A percentile compares a stretch with the other conserved stretches of the same genome.
Conservation (phyloP, 2,888 invertebrate genomes). For the Perizoma affinitatum region DNA sequence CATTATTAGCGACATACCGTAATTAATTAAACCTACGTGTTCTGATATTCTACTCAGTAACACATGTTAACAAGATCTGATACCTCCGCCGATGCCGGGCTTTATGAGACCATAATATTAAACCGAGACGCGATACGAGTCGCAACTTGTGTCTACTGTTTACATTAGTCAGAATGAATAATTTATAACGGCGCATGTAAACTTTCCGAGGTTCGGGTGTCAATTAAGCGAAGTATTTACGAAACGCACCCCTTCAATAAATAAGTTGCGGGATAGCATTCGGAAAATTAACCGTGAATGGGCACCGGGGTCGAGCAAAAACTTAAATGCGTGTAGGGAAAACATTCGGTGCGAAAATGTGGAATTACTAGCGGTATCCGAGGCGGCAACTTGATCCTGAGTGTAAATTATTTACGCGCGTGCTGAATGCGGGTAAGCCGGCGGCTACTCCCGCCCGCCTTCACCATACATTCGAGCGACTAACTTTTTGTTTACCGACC, state of each 20-base stretch:
- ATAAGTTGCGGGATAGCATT: constrained; percentile 72
- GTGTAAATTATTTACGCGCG: constrained; percentile 71
- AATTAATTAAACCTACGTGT: constrained; percentile 67
- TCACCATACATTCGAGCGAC: constrained; percentile 48
- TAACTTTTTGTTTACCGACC: constrained; percentile 60
- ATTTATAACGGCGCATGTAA: constrained; percentile 58
- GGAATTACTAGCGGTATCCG: constrained; percentile 70
- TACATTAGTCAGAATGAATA: constrained; percentile 61
- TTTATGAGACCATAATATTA: constrained; percentile 56
- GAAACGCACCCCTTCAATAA: constrained; percentile 63
- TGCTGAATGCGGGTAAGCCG: constrained; percentile 55
- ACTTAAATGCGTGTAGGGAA: constrained; percentile 71
- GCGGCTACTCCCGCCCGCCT: constrained; percentile 43
- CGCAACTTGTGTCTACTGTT: constrained; percentile 46
- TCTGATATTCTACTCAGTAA: constrained; percentile 62
- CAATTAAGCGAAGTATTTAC: constrained; percentile 73
- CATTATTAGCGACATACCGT: constrained; percentile 66
- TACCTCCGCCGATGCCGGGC: constrained; percentile 46
- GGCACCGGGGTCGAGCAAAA: constrained; percentile 63
- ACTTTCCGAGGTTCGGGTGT: constrained; percentile 60
- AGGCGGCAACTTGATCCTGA: constrained; percentile 60
- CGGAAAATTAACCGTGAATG: constrained; percentile 72
- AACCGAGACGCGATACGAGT: constrained; percentile 51
- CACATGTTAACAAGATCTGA: constrained; percentile 66
- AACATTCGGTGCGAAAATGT: constrained; percentile 70